phyloP scores from a whole-genome alignment of 2,888 invertebrate genomes.

The Cerastoderma edule region DNA sequence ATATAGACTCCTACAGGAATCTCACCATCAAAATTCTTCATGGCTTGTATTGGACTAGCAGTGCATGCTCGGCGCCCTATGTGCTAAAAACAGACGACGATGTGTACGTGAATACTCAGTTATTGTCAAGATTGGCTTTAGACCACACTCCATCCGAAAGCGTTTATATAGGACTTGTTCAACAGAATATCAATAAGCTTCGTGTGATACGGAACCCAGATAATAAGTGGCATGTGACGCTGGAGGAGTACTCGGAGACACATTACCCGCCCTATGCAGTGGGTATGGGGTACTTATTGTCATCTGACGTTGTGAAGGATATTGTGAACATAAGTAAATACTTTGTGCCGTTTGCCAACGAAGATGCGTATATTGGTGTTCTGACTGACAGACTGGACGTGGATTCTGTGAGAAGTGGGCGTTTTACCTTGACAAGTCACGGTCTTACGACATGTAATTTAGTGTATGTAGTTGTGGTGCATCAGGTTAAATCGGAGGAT shows the following conservation, averaged over 20 bases:
- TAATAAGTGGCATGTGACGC: slow-evolving; percentile 79
- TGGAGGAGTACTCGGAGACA: slow-evolving; percentile 67
- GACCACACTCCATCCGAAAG: slow-evolving; percentile 57
- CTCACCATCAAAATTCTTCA: slow-evolving; percentile 79
- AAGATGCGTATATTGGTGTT: slow-evolving; percentile 82
- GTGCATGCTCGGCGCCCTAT: slow-evolving; percentile 69
- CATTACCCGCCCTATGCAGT: slow-evolving; percentile 81
- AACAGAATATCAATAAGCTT: slow-evolving; percentile 58
- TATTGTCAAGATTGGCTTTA: slow-evolving; percentile 66
- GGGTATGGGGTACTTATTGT: slow-evolving; percentile 81
- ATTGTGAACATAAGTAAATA: slow-evolving; percentile 70
- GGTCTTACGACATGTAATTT: slow-evolving; percentile 80
- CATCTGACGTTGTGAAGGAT: slow-evolving; percentile 72
- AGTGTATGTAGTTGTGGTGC: slow-evolving; percentile 80
- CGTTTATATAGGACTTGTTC: slow-evolving; percentile 80
- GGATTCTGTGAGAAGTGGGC: slow-evolving; percentile 72
- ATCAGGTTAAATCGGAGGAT: slow-evolving; percentile 70
- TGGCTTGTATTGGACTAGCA: slow-evolving; percentile 76
- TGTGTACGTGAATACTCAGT: slow-evolving; percentile 78
- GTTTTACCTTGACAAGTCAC: slow-evolving; percentile 76
- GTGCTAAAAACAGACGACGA: slow-evolving; percentile 82
- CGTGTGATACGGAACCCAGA: slow-evolving; percentile 75
- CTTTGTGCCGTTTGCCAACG: slow-evolving; percentile 78
- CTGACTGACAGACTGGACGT: slow-evolving; percentile 73
- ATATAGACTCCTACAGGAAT: slow-evolving; percentile 80